phyloP scores from a whole-genome alignment of 2,888 invertebrate genomes.

The Rhagophthalmus giganteus region DNA sequence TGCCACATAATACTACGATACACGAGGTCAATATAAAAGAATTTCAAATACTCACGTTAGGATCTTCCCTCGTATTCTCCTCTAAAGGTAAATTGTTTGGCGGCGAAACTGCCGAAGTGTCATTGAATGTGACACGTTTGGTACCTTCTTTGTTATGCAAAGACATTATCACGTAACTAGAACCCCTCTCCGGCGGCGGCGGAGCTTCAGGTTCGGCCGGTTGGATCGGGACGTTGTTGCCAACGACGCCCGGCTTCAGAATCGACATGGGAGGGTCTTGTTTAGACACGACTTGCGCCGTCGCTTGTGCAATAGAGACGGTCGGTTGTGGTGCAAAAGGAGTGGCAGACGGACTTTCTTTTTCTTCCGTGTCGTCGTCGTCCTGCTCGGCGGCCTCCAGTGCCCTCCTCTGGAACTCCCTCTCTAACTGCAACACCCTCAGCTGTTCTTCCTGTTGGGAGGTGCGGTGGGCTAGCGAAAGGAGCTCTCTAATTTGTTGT shows the following conservation, averaged over 20 bases:
- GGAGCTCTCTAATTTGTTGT: slow-evolving; percentile 81
- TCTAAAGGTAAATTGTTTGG: slow-evolving; percentile 35
- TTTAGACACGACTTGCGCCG: slow-evolving; percentile 48
- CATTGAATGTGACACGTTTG: slow-evolving; percentile 54
- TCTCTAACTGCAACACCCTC: slow-evolving; percentile 85
- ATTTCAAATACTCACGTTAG: slow-evolving; percentile 67
- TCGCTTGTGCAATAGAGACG: slow-evolving; percentile 50
- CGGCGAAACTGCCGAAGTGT: slow-evolving; percentile 48
- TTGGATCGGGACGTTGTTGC: slow-evolving; percentile 37
- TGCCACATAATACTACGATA: too few species aligned
- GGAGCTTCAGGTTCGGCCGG: slow-evolving; percentile 59
- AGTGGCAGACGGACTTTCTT: slow-evolving; percentile 53
- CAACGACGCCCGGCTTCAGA: slow-evolving; percentile 53
- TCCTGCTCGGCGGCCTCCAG: slow-evolving; percentile 74
- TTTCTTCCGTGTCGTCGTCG: slow-evolving; percentile 70
- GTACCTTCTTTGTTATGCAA: slow-evolving; percentile 56
- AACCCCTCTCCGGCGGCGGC: slow-evolving; percentile 84
- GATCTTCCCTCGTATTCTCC: slow-evolving; percentile 66
- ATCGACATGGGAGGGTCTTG: slow-evolving; percentile 51
- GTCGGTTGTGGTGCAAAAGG: slow-evolving; percentile 40
- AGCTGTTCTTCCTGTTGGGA: slow-evolving; percentile 86
- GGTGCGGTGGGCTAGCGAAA: slow-evolving; percentile 68
- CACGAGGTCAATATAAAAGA: too few species aligned
- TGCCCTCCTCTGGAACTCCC: slow-evolving; percentile 91
- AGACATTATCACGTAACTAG: slow-evolving; percentile 84